A percentile compares a stretch with the other conserved stretches of the same genome.
These are phyloP conservation scores for Ennomos fuscantarius DNA, from an alignment of 2,888 invertebrate species.

Conservation along the genomic window DNA sequence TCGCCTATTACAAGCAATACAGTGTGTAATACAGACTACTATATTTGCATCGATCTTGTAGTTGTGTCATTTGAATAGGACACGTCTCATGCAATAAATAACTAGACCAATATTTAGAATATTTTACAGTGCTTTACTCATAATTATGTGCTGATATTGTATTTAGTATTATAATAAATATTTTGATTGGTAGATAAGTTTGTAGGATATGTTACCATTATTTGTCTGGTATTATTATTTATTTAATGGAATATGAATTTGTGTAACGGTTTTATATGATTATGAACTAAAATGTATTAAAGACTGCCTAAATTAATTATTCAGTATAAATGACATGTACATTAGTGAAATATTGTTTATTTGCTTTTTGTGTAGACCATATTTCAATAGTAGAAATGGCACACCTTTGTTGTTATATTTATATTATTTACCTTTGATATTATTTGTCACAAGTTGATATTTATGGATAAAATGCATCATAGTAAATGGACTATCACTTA, in stretches of 20 bases:
- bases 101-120: constrained; percentile 84
- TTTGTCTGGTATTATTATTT: constrained; percentile 76
- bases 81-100: constrained; percentile 75
- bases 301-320: constrained; percentile 84
- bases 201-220: constrained; percentile 78
- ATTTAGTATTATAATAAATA: constrained; percentile 62
- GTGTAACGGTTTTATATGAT: constrained; percentile 70
- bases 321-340: constrained; percentile 71
- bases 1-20: constrained; percentile 42
- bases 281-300: constrained; percentile 78
- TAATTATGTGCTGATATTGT: constrained; percentile 76
- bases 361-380: constrained; percentile 43
- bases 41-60: constrained; percentile 67
- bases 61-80: constrained; percentile 56
- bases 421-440: constrained; percentile 38
- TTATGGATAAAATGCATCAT: constrained; percentile 37
- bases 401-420: constrained; percentile 15
- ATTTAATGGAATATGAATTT: constrained; percentile 72
- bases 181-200: constrained; percentile 72
- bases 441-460: constrained; percentile 54
- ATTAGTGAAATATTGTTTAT: constrained; percentile 66
- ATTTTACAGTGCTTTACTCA: constrained; percentile 80
- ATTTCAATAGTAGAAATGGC: constrained; percentile 35
- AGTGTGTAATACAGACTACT: constrained; percentile 50
- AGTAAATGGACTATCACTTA: constrained; percentile 32